Evolutionary conservation across 1,140 invertebrate genomes (phyloP).

Genomic region (Plectus sambesii): DNA sequence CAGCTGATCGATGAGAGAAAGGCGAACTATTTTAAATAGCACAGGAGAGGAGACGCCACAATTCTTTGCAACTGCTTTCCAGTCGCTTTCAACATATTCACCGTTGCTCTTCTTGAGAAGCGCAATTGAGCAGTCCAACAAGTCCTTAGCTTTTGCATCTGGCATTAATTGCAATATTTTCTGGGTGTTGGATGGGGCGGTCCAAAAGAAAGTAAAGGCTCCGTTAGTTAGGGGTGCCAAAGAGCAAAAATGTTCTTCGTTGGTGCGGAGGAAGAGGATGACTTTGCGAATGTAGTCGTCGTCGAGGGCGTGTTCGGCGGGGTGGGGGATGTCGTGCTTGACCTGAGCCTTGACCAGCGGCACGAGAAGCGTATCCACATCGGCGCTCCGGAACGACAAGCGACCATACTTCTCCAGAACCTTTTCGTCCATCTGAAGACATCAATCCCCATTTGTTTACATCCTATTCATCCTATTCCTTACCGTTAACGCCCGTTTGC

Average conservation of each 20-base stretch:
- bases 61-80: slow-evolving; percentile 19
- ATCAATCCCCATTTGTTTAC: slow-evolving; percentile 6
- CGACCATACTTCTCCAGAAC: slow-evolving; percentile 14
- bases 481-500: slow-evolving; percentile 30
- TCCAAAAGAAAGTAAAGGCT: slow-evolving; percentile 31
- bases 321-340: slow-evolving; percentile 1
- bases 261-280: slow-evolving; percentile 26
- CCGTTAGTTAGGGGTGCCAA: slow-evolving; percentile 25
- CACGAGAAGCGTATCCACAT: slow-evolving; percentile 11
- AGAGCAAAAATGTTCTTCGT: slow-evolving; percentile 33
- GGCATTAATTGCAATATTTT: slow-evolving; percentile 14
- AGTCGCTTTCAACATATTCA: slow-evolving; percentile 5
- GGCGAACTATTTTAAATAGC: slow-evolving; percentile 22
- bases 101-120: slow-evolving; percentile 2
- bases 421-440: slow-evolving; percentile 22
- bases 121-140: slow-evolving; percentile 11
- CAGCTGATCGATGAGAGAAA: slow-evolving; percentile 29
- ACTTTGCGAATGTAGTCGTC: slow-evolving; percentile 25
- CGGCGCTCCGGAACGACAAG: slow-evolving; percentile 13
- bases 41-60: slow-evolving; percentile 14
- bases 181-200: slow-evolving; percentile 9
- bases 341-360: slow-evolving; percentile 1
- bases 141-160: not conserved
- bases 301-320: slow-evolving; percentile 11
- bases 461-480: too few species aligned